Evolutionary conservation across 2,113 vertebrate species (phyloP), one percentile per base, ranked within the genome.

Genomic region (Trogon melanurus): DNA sequence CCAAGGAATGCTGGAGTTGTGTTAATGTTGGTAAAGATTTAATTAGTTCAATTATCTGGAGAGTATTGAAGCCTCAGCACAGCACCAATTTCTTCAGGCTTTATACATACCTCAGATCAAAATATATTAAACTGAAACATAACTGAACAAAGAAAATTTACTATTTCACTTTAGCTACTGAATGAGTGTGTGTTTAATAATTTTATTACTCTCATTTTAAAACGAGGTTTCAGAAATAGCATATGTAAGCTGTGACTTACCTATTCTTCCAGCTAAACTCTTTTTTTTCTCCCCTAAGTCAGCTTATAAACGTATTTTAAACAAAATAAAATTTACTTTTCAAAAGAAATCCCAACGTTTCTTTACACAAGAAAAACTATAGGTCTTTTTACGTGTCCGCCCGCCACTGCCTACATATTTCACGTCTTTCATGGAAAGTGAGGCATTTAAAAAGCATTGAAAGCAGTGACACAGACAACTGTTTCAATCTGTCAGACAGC

Each of bases 11-110:
- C 97, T 79, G 79, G 93, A 97, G 97, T 98, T 98, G 98, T 98
- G 98, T 97, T 98, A 98, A 98, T 98, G 98, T 98, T 98, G 97
- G 98, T 98, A 98, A 98, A 98, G 98, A 98, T 98, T 98, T 98
- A 98, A 98, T 98, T 98, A 98, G 97, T 97, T 98, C 97, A 98
- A 98, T 98, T 98, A 98, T 98, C 98, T 98, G 89, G 98, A 98
- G 98, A 98, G 96, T 94, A 97, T 34, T 97, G 97, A 97, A 97
- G 91, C 93, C 97, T 98, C 96, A 96, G 96, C 96, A 97, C 88
- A 97, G 90, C 79, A 97, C 96, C 97, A 78, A 96, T 98, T 98
- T 98, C 98, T 97, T 92, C 95, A 96, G 97, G 98, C 98, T 98
- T 97, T 97, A 74, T 78, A 93, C 95, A 95, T 97, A 97, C 97